Conservation (phyloP, 92 coral and sea anemone genomes). For the Desmophyllum pertusum region DNA sequence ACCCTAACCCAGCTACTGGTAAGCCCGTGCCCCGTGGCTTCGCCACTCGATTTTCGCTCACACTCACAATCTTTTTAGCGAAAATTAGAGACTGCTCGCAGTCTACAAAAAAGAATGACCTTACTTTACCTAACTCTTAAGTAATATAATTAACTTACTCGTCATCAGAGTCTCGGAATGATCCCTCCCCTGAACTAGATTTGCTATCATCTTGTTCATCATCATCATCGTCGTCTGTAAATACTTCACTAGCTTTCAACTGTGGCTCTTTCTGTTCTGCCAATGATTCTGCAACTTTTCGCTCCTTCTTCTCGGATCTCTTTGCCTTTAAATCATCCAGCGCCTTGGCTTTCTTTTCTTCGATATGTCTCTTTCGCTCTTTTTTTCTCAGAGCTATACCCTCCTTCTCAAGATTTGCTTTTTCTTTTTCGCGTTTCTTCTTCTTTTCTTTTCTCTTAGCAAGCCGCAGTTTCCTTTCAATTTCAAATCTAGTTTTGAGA, state of each 20-base stretch:
- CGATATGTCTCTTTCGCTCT: conserved; percentile 91
- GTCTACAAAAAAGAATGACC: too few species aligned
- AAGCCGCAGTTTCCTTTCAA: conserved; percentile 81
- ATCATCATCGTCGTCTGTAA: conserved; percentile 97
- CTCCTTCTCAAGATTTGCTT: conserved; percentile 76
- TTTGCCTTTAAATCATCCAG: conserved; percentile 91
- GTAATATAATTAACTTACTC: conserved; percentile 57
- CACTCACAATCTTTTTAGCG: too few species aligned
- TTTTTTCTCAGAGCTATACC: conserved; percentile 94
- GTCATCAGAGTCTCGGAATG: conserved; percentile 84
- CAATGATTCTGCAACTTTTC: conserved; percentile 82
- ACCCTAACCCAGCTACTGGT: too few species aligned
- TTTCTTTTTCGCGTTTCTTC: conserved; percentile 81
- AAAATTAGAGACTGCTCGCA: too few species aligned
- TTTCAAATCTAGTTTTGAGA: conserved; percentile 92
- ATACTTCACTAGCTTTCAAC: conserved; percentile 89
- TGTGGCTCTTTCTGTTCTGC: conserved; percentile 90
- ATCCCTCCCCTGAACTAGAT: conserved; percentile 83
- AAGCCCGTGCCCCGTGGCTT: too few species aligned
- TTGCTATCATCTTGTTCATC: conserved; percentile 94
- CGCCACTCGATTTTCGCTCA: too few species aligned
- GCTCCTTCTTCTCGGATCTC: conserved; percentile 89
- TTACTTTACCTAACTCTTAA: too few species aligned
- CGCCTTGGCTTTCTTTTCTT: conserved; percentile 96
- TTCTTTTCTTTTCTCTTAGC: conserved; percentile 94